Evolutionary conservation across 2,113 vertebrate genomes (phyloP), one percentile per base, ranked within the genome.

Genomic region (Alethe castanea): DNA sequence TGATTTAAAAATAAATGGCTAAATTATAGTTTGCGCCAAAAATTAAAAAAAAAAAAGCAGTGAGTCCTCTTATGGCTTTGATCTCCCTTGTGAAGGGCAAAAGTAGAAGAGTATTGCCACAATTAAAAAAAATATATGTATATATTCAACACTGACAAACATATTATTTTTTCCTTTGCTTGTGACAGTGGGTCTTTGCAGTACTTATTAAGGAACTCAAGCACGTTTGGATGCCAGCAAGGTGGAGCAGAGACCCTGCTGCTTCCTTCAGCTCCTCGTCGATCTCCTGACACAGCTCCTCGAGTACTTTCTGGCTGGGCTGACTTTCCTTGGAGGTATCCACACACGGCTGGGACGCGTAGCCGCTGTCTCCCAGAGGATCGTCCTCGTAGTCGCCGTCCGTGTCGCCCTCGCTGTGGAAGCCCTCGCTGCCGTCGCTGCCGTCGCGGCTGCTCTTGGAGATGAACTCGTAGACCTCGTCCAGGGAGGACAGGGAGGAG

Each of bases 221-320:
- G 96, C 99, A 99, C 20, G 98, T 99, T 86, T 98, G 98, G 96
- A 99, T 99, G 83, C 99, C 99, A 22, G 99, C 99, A 45, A 99
- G 98, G 97, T 99, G 99, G 71, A 99, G 98, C 95, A 99, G 98
- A 35, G 99, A 99, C n/a, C 99, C 99, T 0, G 99, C 99, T 1
- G 99, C 99, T 92, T 99, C 99, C 95, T 99, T 99, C 82, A 99
- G 97, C 98, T 99, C 99, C 94, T 99, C 99, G 33, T 99, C 99
- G 23, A 99, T 98, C 96, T 99, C 99, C 20, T 98, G 98, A 91
- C 98, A 98, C 9, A 98, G 83, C 94, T 98, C 99, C 57, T 98
- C 97, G 2, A 98, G 91, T 16, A 95, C 97, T 96, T 98, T 98
- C 95, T 98, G 98, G 88, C 95, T 95, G 42, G 97, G 96, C 65